These are phyloP conservation scores for Anoplius nigerrimus DNA, from an alignment of 2,888 invertebrate species.

Conservation along the genomic window DNA sequence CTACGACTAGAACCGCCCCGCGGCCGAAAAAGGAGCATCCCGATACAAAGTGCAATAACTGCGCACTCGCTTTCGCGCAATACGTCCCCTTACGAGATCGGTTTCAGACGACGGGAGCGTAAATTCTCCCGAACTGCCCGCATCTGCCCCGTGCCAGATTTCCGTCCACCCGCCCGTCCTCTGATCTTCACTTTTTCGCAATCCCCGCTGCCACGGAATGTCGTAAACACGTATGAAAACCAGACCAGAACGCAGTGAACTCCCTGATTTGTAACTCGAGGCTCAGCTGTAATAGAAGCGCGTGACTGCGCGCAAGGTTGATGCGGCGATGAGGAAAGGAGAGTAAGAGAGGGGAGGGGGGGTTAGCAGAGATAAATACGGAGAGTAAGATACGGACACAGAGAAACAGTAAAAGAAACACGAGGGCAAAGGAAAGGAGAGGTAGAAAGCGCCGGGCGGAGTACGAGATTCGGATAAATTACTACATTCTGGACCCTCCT, in stretches of 20 bases:
- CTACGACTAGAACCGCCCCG: no score
- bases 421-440: slow-evolving; percentile 50
- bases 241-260: slow-evolving; percentile 48
- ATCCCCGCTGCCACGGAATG: slow-evolving; percentile 15
- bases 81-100: no score
- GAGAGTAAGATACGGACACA: no score
- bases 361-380: no score
- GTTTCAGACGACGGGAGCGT: no score
- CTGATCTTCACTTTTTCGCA: slow-evolving; percentile 9
- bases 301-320: slow-evolving; percentile 33
- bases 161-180: slow-evolving; percentile 14
- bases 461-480: slow-evolving; percentile 9
- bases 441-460: slow-evolving; percentile 28
- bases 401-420: no score
- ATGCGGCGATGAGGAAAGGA: no score
- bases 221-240: slow-evolving; percentile 53
- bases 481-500: no score
- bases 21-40: no score
- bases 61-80: no score
- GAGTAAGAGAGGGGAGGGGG: no score
- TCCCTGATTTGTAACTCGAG: slow-evolving; percentile 61
- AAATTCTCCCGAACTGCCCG: neutral
- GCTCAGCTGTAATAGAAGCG: slow-evolving; percentile 35
- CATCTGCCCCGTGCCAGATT: slow-evolving; percentile 18
- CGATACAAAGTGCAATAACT: no score